phyloP scores from a whole-genome alignment of 2,888 invertebrate genomes.

The Hirtodrosophila confusa region DNA sequence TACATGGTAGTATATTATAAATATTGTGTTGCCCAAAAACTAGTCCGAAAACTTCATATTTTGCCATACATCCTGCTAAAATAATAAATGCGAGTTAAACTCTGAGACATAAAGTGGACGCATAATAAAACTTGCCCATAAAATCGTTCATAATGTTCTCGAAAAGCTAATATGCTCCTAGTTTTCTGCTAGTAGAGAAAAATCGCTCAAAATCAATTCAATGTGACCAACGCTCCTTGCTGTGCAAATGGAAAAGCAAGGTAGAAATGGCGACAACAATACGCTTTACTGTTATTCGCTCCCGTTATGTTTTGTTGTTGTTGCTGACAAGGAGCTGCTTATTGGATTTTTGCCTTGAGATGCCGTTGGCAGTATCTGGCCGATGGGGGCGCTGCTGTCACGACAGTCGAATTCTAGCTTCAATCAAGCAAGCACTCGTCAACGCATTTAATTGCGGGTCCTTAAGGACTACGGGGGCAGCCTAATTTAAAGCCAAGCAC shows the following conservation, averaged over 20 bases:
- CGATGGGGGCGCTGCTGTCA: slow-evolving; percentile 17
- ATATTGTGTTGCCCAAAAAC: too few relatives aligned
- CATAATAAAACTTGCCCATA: neutral
- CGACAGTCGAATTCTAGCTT: slow-evolving; percentile 9
- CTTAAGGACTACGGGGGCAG: neutral
- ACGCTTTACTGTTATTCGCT: slow-evolving; percentile 23
- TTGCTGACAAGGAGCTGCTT: slow-evolving; percentile 56
- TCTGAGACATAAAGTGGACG: too few relatives aligned
- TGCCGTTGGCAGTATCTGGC: slow-evolving; percentile 58
- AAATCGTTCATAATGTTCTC: neutral
- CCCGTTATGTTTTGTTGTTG: slow-evolving; percentile 18
- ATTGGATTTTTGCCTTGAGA: slow-evolving; percentile 64
- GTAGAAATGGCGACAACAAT: slow-evolving; percentile 67
- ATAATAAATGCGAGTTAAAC: too few relatives aligned
- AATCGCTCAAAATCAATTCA: slow-evolving; percentile 69
- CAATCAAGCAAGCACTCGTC: slow-evolving; percentile 17
- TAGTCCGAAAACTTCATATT: too few relatives aligned
- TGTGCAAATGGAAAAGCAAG: slow-evolving; percentile 43
- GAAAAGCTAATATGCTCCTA: slow-evolving; percentile 19
- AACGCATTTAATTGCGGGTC: slow-evolving; percentile 40
- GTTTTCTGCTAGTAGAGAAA: slow-evolving; percentile 27
- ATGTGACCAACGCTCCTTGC: slow-evolving; percentile 57
- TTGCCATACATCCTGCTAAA: too few relatives aligned
- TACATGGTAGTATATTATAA: too few relatives aligned
- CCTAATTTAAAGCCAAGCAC: slow-evolving; percentile 31